phyloP scores from a whole-genome alignment of 2,888 invertebrate species.

The Dasypolia templi region DNA sequence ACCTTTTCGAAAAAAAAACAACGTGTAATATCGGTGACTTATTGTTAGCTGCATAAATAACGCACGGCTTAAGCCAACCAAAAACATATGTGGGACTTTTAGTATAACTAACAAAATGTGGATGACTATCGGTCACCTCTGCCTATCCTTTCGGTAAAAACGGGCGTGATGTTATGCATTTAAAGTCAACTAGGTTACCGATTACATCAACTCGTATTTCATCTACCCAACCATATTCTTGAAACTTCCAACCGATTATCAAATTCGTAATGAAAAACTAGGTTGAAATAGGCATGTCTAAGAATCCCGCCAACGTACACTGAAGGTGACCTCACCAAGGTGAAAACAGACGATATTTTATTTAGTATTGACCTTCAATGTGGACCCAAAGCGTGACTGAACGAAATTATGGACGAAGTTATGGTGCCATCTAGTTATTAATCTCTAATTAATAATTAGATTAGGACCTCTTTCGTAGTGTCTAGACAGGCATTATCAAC shows the following conservation, averaged over 20 bases:
- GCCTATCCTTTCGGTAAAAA: background rate
- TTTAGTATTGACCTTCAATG: slow-evolving; percentile 37
- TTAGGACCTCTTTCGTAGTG: background rate
- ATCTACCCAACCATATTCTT: background rate
- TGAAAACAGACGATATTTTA: slow-evolving; percentile 18
- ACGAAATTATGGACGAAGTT: slow-evolving; percentile 21
- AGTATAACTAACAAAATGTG: too few relatives aligned
- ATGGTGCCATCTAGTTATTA: slow-evolving; percentile 17
- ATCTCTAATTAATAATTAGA: slow-evolving; percentile 36
- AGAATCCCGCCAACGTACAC: background rate
- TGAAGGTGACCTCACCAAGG: slow-evolving; percentile 31
- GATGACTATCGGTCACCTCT: too few relatives aligned
- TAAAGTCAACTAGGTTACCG: background rate
- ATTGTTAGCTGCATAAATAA: too few relatives aligned
- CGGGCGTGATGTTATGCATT: background rate
- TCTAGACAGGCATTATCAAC: background rate
- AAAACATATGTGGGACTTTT: too few relatives aligned
- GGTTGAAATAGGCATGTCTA: slow-evolving; percentile 3
- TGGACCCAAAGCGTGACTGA: slow-evolving; percentile 36
- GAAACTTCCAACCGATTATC: background rate
- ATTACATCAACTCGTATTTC: background rate
- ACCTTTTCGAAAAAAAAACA: too few relatives aligned
- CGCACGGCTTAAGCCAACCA: too few relatives aligned
- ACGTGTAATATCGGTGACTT: too few relatives aligned
- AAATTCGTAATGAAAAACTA: slow-evolving; percentile 19